phyloP scores from a whole-genome alignment of 2,888 invertebrate species.

The Latrodectus elegans region DNA sequence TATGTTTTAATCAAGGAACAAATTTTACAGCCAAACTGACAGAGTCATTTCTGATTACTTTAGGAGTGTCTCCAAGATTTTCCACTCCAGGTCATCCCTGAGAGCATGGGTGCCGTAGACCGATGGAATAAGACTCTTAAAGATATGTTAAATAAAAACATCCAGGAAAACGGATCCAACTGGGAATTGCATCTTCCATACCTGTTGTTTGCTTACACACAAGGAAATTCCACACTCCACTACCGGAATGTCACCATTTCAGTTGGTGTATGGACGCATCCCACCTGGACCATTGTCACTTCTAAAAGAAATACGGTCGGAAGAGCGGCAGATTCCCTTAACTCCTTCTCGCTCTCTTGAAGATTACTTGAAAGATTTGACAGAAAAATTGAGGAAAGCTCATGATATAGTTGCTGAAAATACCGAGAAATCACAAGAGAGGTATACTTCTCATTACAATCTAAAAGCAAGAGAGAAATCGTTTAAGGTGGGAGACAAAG shows the following conservation, averaged over 20 bases:
- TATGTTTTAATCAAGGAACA: no score
- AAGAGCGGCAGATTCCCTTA: not conserved
- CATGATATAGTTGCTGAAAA: not conserved
- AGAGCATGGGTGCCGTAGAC: not conserved
- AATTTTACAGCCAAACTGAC: no score
- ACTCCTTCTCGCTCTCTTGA: not conserved
- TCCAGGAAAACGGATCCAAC: slow-evolving; percentile 5
- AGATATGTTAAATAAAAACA: slow-evolving; percentile 14
- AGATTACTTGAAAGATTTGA: slow-evolving; percentile 8
- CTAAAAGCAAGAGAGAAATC: not conserved
- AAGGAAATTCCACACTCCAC: slow-evolving; percentile 3
- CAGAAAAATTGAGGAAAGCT: not conserved
- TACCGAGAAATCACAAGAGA: not conserved
- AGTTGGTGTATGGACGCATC: slow-evolving; percentile 14
- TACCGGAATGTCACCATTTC: slow-evolving; percentile 15
- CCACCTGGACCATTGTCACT: slow-evolving; percentile 8
- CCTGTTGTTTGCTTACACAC: slow-evolving; percentile 9
- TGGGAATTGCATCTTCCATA: slow-evolving; percentile 20
- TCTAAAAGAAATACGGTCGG: not conserved
- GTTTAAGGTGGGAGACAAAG: not conserved
- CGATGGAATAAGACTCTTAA: slow-evolving; percentile 16
- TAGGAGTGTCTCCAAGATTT: slow-evolving; percentile 2
- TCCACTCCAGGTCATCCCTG: slow-evolving; percentile 8
- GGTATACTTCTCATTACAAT: not conserved
- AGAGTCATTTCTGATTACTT: not conserved